Evolutionary conservation across 30 jellyfish, hydroid and myxozoan genomes (phyloP).

Genomic region (Sanderia malayensis): DNA sequence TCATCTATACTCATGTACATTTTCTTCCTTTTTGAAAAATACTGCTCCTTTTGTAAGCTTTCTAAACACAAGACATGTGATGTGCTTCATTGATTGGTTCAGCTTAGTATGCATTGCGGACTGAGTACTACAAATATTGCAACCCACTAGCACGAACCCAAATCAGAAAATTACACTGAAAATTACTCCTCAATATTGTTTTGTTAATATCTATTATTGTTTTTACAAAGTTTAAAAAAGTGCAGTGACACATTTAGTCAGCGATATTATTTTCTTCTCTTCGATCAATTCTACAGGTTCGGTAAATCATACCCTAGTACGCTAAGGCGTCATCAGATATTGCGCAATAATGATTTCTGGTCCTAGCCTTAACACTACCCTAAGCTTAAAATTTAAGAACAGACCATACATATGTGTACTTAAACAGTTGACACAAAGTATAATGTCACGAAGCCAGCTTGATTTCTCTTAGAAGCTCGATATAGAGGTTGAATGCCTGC

Average conservation of each 20-base stretch:
- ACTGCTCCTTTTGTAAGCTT: constrained; percentile 16
- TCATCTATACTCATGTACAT: constrained; percentile 3
- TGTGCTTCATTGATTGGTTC: constrained; percentile 17
- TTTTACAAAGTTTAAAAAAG: constrained; percentile 12
- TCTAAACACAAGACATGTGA: constrained; percentile 16
- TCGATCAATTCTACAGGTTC: constrained; percentile 15
- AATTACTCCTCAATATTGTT: constrained; percentile 15
- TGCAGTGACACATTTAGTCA: constrained; percentile 16
- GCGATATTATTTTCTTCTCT: constrained; percentile 16
- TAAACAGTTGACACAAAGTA: constrained; percentile 16
- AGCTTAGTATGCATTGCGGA: constrained; percentile 15
- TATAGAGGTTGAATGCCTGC: constrained; percentile 49
- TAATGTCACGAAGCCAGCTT: constrained; percentile 20
- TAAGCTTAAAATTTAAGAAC: not conserved
- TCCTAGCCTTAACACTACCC: too few species aligned
- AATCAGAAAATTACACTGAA: constrained; percentile 15
- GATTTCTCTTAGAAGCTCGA: constrained; percentile 27
- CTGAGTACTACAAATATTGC: constrained; percentile 18
- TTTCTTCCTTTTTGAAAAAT: constrained; percentile 8
- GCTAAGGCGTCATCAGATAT: constrained; percentile 15
- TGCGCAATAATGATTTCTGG: constrained; percentile 17
- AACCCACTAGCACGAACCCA: constrained; percentile 20
- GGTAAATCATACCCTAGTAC: constrained; percentile 15
- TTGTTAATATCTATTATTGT: constrained; percentile 11
- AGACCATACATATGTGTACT: constrained; percentile 13